phyloP scores from a whole-genome alignment of 1,140 invertebrate species.

The Formica selysi region DNA sequence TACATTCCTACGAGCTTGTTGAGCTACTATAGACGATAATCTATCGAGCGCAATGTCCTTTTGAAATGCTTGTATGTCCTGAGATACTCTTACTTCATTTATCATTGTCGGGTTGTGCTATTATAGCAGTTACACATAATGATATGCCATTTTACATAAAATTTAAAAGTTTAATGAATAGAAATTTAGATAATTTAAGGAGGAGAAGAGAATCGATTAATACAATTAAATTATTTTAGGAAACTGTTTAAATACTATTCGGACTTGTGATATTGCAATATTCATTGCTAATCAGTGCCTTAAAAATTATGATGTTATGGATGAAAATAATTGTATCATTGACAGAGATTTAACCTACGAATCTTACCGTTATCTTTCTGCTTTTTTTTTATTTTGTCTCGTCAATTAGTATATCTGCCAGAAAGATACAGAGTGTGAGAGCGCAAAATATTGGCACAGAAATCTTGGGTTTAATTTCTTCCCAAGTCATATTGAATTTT shows the following conservation, averaged over 20 bases:
- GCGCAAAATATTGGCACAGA: slow-evolving; percentile 57
- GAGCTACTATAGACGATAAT: slow-evolving; percentile 40
- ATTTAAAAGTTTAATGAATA: neutral
- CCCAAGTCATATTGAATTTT: slow-evolving; percentile 63
- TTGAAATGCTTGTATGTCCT: neutral
- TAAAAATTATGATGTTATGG: neutral
- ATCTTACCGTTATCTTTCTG: slow-evolving; percentile 18
- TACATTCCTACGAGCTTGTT: slow-evolving; percentile 38
- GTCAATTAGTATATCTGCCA: slow-evolving; percentile 23
- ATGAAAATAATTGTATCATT: neutral
- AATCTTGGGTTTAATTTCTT: slow-evolving; percentile 64
- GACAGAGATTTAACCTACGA: neutral
- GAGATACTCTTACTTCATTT: neutral
- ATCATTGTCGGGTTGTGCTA: neutral
- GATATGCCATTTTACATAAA: neutral
- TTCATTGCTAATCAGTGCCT: neutral
- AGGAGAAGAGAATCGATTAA: neutral
- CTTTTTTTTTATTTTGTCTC: slow-evolving; percentile 7
- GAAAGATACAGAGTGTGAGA: slow-evolving; percentile 41
- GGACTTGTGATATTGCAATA: neutral
- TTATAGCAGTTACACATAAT: neutral
- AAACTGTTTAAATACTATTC: neutral
- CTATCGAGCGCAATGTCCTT: slow-evolving; percentile 12
- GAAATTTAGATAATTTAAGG: neutral
- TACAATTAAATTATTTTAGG: neutral